Evolutionary conservation across 2,113 vertebrate species (phyloP).

Genomic region (Apodemus sylvaticus): DNA sequence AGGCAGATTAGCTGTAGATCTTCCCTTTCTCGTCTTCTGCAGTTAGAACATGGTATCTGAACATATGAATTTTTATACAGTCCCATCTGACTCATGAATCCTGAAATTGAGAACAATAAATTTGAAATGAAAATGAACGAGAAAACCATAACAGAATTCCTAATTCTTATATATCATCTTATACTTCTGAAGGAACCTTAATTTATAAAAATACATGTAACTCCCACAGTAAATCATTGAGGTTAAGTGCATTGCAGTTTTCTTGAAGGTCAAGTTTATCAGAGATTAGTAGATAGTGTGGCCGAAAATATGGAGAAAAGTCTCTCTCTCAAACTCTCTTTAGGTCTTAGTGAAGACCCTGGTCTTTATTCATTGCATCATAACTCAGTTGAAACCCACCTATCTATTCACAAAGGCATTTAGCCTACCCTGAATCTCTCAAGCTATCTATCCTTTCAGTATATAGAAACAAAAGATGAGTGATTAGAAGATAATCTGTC

Average conservation of each 20-base stretch:
- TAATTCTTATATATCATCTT: not conserved
- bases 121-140: not conserved
- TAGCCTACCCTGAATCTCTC: not conserved
- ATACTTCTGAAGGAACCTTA: not conserved
- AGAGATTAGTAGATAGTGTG: not conserved
- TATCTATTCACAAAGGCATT: not conserved
- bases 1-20: not conserved
- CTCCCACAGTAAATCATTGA: not conserved
- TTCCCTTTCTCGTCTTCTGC: not conserved
- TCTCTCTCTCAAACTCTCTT: not conserved
- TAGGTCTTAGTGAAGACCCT: not conserved
- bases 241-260: not conserved
- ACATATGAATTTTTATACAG: not conserved
- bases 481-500: not conserved
- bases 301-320: not conserved
- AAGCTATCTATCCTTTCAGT: not conserved
- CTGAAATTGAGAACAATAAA: constrained; percentile 1
- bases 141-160: not conserved
- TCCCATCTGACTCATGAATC: not conserved
- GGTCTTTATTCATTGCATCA: not conserved
- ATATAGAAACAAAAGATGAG: not conserved
- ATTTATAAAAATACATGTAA: not conserved
- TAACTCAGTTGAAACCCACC: not conserved
- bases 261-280: not conserved
- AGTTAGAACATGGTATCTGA: not conserved